Conservation (phyloP, 2,113 vertebrate genomes). For the Vulpes lagopus region DNA sequence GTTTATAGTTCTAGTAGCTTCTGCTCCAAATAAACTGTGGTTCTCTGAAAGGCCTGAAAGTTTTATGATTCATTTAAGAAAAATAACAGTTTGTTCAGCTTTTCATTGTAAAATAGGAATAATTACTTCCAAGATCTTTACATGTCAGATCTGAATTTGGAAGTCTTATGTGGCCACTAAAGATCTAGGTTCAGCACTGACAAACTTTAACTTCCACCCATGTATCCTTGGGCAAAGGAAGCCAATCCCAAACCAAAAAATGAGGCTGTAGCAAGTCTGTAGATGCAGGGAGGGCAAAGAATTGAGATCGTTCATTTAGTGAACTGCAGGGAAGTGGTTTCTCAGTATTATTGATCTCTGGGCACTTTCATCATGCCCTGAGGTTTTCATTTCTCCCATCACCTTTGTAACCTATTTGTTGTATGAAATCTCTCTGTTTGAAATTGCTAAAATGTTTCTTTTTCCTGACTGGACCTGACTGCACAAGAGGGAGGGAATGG, state of each 20-base stretch:
- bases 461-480: background rate
- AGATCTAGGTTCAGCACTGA: background rate
- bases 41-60: background rate
- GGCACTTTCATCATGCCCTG: background rate
- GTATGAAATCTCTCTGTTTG: background rate
- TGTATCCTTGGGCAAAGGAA: background rate
- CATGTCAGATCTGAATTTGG: background rate
- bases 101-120: background rate
- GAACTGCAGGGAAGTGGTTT: background rate
- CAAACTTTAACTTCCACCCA: background rate
- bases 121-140: background rate
- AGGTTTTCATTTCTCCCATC: background rate
- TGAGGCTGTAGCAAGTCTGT: background rate
- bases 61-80: background rate
- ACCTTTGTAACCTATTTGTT: background rate
- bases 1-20: background rate
- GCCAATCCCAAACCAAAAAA: background rate
- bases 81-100: background rate
- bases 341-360: background rate
- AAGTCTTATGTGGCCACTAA: background rate
- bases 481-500: background rate
- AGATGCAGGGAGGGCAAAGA: background rate
- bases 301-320: background rate
- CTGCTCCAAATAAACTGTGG: background rate
- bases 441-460: background rate